Evolutionary conservation across 2,797 vertebrate species (phyloP), one percentile per base, ranked within the genome.

Genomic region (Danio kyathit): DNA sequence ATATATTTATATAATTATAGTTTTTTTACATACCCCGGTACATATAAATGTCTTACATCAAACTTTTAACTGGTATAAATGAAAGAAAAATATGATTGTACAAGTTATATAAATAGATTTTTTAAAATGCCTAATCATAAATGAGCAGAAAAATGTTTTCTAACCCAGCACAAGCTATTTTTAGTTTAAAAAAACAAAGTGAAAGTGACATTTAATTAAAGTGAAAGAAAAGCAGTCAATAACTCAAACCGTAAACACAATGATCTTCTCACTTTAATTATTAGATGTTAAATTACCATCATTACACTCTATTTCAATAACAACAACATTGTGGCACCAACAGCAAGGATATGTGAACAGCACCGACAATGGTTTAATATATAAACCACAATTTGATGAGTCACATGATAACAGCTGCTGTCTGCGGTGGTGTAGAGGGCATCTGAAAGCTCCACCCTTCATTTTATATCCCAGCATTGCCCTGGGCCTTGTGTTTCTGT

Each of bases 391-490:
- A 60, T 60, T 67, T 38, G 21, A 66, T n/a, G 49, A 43, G 43
- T 29, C 29, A 11, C 29, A 51, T 67, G 46, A 59, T 51, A 67
- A 43, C 82, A 74, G 70, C 54, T 67, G 82, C 16, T 21, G 9
- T 40, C 52, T 60, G 48, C 43, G 54, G 17, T 57, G 52, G 52
- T 1, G 11, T 5, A 6, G 60, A 72, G 41, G 74, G 56, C 56
- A 75, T 61, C 40, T 48, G 17, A 57, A 65, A n/a, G 8, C 61
- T 60, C 63, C 6, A 60, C 52, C 61, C 19, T 60, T 59, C 43
- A 6, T 16, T 74, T 14, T 29, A 49, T 44, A 56, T 16, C 17
- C 43, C 43, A 19, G 9, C 29, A 41, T 7, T 60, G n/a, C 65
- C 56, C 40, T 11, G 9, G 38, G 17, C 14, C 57, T n/a, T 43